Evolutionary conservation across 2,888 invertebrate species (phyloP), one percentile per base, ranked within the genome.

Genomic region (Drosophila prostipennis): DNA sequence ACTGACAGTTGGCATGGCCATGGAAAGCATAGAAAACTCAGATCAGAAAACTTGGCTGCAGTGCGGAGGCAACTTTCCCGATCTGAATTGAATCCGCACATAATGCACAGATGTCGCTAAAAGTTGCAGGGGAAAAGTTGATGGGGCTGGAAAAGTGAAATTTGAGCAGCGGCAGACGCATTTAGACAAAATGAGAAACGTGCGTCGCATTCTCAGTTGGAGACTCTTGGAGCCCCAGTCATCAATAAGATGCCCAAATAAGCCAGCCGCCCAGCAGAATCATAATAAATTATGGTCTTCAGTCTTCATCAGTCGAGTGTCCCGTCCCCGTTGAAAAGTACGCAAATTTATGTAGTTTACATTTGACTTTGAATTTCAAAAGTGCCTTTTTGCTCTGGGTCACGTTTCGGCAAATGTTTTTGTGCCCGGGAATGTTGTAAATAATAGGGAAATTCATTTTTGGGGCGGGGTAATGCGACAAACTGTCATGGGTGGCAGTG

Each of bases 211-310:
- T 87, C 69, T 42, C 54, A 34, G 48, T 43, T 57, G 55, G 45
- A 54, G 65, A 29, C 65, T 55, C 65, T 55, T n/a, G n/a, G 43
- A 54, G 68, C 23, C 23, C 37, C 49, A 56, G 73, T 80, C 87
- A 83, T 83, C 88, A 83, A 83, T 83, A 87, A 81, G 85, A 79
- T 78, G 88, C 45, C 87, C 85, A 77, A 82, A 87, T 87, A 84
- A 80, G 77, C 71, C 51, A 23, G 23, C 23, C 56, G 43, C 40
- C 53, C 64, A 43, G 26, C 4, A 53, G 55, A 71, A 64, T 55
- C 59, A 53, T 67, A 64, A 68, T 65, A 68, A 77, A 72, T 75
- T 70, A 69, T 60, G 60, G 52, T 36, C 42, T 13, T 23, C 34
- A 34, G 8, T 51, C 36, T 6, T 16, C 26, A 1, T 26, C 19